phyloP scores from a whole-genome alignment of 2,888 invertebrate species.

The Dascillus cervinus region DNA sequence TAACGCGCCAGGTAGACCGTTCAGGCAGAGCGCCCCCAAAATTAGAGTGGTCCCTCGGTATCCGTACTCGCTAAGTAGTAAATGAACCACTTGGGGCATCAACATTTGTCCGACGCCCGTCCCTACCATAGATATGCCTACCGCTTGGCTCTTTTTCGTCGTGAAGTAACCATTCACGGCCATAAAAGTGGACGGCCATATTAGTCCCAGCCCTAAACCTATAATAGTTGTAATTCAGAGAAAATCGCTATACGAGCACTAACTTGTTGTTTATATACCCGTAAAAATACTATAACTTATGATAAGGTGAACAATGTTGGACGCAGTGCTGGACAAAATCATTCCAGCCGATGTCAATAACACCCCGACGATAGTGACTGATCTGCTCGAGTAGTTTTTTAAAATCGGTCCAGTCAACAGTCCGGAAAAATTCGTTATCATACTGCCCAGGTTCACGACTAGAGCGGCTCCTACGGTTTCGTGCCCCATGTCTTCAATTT shows the following conservation, averaged over 20 bases:
- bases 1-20: constrained; percentile 46
- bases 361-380: constrained; percentile 49
- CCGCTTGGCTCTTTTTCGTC: constrained; percentile 60
- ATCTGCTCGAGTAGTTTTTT: constrained; percentile 47
- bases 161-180: constrained; percentile 66
- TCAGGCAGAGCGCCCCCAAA: constrained; percentile 54
- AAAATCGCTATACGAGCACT: neutral
- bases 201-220: constrained; percentile 64
- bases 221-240: constrained; percentile 15
- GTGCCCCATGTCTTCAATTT: constrained; percentile 54
- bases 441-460: constrained; percentile 60
- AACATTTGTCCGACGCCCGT: constrained; percentile 68
- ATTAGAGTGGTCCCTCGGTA: constrained; percentile 58
- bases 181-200: constrained; percentile 64
- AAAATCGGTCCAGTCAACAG: constrained; percentile 63
- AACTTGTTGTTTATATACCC: constrained; percentile 32
- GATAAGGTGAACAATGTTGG: constrained; percentile 47
- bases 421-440: constrained; percentile 56
- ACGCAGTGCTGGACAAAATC: constrained; percentile 46
- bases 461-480: constrained; percentile 59
- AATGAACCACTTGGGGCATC: constrained; percentile 63
- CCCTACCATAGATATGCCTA: constrained; percentile 67
- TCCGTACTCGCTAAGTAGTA: constrained; percentile 56
- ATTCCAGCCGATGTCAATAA: constrained; percentile 47
- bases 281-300: constrained; percentile 50